A percentile compares a stretch with the other conserved stretches of the same genome.
Conservation (phyloP, 2,113 vertebrate genomes). For the Tetraodon nigroviridis region DNA sequence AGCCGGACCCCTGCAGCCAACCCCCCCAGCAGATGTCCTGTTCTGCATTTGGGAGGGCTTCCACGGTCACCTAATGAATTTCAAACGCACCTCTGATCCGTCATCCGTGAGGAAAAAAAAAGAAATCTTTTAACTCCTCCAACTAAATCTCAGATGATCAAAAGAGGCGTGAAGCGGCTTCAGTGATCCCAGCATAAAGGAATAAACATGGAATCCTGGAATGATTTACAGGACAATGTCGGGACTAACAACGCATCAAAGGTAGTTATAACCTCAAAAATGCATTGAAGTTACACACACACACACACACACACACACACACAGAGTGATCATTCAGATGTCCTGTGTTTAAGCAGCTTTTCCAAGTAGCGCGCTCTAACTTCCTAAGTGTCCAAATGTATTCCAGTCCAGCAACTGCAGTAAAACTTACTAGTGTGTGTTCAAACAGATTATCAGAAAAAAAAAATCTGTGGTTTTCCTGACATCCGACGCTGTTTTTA, state of each 20-base stretch:
- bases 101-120: slow-evolving; percentile 10
- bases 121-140: slow-evolving; percentile 35
- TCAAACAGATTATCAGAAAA: no score
- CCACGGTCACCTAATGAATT: slow-evolving; percentile 23
- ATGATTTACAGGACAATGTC: slow-evolving; percentile 51
- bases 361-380: no score
- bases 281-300: no score
- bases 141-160: slow-evolving; percentile 44
- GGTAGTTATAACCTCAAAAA: neutral
- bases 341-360: no score
- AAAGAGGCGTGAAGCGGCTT: slow-evolving; percentile 31
- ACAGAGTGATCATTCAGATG: no score
- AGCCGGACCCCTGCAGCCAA: neutral
- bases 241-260: slow-evolving; percentile 53
- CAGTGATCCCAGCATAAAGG: slow-evolving; percentile 29
- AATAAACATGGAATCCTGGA: slow-evolving; percentile 47
- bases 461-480: no score
- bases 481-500: neutral
- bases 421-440: no score
- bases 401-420: no score
- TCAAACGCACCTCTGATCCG: slow-evolving; percentile 37
- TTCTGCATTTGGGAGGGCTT: no score
- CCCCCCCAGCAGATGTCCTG: no score
- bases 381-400: no score
- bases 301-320: no score